Percentiles rank a stretch among this genome's conserved stretches.
phyloP scores from a whole-genome alignment of 2,888 invertebrate genomes.

The Lacanobia wlatinum region DNA sequence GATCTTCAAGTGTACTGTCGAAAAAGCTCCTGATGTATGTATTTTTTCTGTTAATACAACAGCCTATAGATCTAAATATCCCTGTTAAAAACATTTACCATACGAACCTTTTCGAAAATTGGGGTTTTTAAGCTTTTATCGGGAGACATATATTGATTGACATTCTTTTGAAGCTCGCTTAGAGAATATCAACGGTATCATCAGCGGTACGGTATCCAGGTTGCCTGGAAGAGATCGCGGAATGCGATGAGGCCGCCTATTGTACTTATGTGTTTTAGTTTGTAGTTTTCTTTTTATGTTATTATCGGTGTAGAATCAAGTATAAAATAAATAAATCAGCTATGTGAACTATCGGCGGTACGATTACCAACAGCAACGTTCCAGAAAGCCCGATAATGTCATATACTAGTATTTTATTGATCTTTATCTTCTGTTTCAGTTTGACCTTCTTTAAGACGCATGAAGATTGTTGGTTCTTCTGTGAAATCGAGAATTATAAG shows the following conservation, averaged over 20 bases:
- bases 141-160: neutral
- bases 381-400: neutral
- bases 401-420: neutral
- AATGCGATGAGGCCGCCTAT: too few species aligned
- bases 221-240: too few species aligned
- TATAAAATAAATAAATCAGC: too few species aligned
- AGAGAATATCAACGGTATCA: neutral
- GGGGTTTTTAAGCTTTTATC: neutral
- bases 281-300: too few species aligned
- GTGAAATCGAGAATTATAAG: neutral
- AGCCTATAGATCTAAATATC: neutral
- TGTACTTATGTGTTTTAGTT: too few species aligned
- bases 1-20: constrained; percentile 75
- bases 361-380: neutral
- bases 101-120: neutral
- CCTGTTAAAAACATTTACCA: too few species aligned
- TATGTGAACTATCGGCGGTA: neutral
- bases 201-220: too few species aligned
- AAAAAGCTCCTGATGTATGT: constrained; percentile 74
- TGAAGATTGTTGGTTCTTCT: neutral
- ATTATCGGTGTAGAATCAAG: too few species aligned
- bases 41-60: neutral
- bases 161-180: neutral
- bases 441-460: constrained; percentile 50
- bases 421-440: constrained; percentile 61